Evolutionary conservation across 2,888 invertebrate species (phyloP).

Genomic region (Belgica antarctica): DNA sequence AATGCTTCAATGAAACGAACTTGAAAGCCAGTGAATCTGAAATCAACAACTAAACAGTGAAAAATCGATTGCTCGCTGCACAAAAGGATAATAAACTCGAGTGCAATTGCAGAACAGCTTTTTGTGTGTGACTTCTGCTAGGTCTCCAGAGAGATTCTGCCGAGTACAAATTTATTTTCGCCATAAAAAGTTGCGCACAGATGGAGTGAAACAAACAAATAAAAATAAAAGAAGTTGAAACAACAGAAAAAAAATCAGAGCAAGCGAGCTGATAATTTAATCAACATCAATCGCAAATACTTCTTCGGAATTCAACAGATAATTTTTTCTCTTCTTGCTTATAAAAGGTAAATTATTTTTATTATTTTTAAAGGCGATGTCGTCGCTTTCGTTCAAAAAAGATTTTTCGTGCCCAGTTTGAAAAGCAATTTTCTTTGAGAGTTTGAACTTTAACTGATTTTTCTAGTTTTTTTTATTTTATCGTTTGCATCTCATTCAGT

Average conservation of each 20-base stretch:
- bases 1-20: background rate
- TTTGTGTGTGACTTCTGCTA: background rate
- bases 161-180: background rate
- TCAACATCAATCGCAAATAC: constrained; percentile 44
- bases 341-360: constrained; percentile 32
- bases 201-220: constrained; percentile 22
- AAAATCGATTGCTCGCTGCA: background rate
- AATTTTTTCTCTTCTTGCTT: constrained; percentile 21
- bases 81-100: constrained; percentile 13
- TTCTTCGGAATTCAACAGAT: constrained; percentile 40
- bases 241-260: constrained; percentile 8
- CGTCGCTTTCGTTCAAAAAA: background rate
- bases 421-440: constrained; percentile 17
- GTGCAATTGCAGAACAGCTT: too few species aligned
- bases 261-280: constrained; percentile 44
- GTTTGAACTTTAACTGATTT: background rate
- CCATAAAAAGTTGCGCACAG: constrained; percentile 17
- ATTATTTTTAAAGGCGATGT: constrained; percentile 26
- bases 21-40: background rate
- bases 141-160: background rate
- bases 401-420: constrained; percentile 19
- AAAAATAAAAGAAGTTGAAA: background rate
- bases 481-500: too few species aligned
- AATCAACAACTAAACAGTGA: background rate
- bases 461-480: too few species aligned